Evolutionary conservation across 2,797 vertebrate genomes (phyloP).

Genomic region (Sebastes jordani): DNA sequence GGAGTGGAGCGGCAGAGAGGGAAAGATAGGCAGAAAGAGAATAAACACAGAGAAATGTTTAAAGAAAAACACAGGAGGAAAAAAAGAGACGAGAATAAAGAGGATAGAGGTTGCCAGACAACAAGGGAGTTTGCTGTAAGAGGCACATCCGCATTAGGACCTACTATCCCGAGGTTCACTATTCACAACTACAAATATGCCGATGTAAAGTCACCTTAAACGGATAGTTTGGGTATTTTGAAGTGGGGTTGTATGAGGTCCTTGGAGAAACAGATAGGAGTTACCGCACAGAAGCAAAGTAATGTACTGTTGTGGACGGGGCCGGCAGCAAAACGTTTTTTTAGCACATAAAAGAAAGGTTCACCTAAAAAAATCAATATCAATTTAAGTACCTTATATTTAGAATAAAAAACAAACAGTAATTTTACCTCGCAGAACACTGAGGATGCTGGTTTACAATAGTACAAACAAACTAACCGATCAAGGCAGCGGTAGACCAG

Average conservation of each 20-base stretch:
- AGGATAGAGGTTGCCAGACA: not conserved
- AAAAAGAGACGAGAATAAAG: not conserved
- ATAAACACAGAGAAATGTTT: constrained; percentile 20
- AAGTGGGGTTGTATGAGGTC: not conserved
- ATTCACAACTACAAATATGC: not conserved
- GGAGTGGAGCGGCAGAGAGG: not conserved
- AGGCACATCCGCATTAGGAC: not conserved
- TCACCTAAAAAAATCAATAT: too few species aligned
- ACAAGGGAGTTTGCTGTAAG: not conserved
- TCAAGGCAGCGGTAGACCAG: not conserved
- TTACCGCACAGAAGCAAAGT: not conserved
- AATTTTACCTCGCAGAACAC: not conserved
- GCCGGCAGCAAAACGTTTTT: too few species aligned
- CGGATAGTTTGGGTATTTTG: not conserved
- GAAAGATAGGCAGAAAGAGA: constrained; percentile 10
- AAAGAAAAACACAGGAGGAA: constrained; percentile 9
- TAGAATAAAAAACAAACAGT: not conserved
- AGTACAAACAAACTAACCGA: not conserved
- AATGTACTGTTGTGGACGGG: not conserved
- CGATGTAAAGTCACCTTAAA: not conserved
- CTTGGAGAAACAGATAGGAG: not conserved
- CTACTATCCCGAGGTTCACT: not conserved
- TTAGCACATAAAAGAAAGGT: too few species aligned
- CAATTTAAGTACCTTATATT: too few species aligned
- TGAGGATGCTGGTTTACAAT: not conserved